Evolutionary conservation across 2,113 vertebrate species (phyloP).

Genomic region (Phoenicopterus ruber): DNA sequence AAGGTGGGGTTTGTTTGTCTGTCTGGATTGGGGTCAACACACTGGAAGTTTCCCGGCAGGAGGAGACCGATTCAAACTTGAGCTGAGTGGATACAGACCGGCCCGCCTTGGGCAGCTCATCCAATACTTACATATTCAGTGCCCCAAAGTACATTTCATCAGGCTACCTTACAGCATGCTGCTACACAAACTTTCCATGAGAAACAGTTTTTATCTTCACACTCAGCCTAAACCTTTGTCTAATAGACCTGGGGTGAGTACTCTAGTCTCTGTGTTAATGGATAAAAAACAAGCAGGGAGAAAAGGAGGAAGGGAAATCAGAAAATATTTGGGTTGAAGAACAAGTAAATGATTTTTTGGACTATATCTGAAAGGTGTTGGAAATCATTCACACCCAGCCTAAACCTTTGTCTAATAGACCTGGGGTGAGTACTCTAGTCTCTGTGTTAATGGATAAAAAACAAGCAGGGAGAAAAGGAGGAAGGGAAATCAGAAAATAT

Average conservation of each 20-base stretch:
- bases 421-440: not conserved
- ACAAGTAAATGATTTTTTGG: not conserved
- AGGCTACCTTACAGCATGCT: not conserved
- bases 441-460: not conserved
- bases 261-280: not conserved
- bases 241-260: not conserved
- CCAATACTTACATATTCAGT: not conserved
- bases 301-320: not conserved
- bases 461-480: not conserved
- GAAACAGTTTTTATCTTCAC: not conserved
- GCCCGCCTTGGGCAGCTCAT: not conserved
- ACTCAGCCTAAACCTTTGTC: not conserved
- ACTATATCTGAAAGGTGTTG: not conserved
- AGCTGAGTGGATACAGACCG: not conserved
- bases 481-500: not conserved
- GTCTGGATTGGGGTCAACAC: not conserved
- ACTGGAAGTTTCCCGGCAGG: fast-evolving
- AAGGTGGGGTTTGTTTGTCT: not conserved
- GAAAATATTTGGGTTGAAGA: not conserved
- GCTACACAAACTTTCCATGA: not conserved
- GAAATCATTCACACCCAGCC: not conserved
- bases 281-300: not conserved
- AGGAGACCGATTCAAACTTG: not conserved
- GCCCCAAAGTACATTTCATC: not conserved
- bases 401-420: not conserved